These are phyloP conservation scores for Pristionchus arcanus DNA, from an alignment of 2,888 invertebrate species.

Conservation along the genomic window DNA sequence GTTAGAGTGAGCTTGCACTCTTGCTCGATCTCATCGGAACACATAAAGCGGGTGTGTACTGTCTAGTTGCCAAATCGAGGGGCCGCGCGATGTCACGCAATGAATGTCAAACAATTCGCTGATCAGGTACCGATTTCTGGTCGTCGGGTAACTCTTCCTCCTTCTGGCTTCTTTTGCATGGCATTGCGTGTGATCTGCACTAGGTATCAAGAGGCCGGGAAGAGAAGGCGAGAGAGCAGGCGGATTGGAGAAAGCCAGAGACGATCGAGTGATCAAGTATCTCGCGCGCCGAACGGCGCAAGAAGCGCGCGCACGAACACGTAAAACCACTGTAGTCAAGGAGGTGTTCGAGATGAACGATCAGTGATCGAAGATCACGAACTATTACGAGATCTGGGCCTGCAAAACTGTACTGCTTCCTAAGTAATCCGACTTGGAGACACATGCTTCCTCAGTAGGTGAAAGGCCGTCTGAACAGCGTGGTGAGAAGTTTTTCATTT, in stretches of 20 bases:
- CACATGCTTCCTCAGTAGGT: too few species aligned
- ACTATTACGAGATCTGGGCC: neutral
- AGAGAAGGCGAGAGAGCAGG: neutral
- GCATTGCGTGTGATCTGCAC: neutral
- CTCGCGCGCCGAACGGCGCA: slow-evolving; percentile 8
- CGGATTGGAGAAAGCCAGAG: neutral
- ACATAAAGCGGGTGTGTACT: neutral
- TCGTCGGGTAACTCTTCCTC: slow-evolving; percentile 18
- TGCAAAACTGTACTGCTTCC: too few species aligned
- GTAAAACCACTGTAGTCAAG: slow-evolving; percentile 7
- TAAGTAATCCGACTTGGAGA: neutral
- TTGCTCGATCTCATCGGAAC: neutral
- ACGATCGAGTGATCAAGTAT: slow-evolving; percentile 4
- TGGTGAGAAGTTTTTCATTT: too few species aligned
- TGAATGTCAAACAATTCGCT: neutral
- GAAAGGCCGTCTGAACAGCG: neutral
- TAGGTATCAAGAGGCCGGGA: neutral
- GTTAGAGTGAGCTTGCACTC: neutral
- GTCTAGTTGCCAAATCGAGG: slow-evolving; percentile 30
- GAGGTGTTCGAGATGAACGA: neutral
- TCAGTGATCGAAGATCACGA: neutral
- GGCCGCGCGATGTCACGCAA: neutral
- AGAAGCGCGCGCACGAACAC: neutral
- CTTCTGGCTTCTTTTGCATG: neutral
- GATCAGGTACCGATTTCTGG: slow-evolving; percentile 7